phyloP scores from a whole-genome alignment of 2,888 invertebrate genomes.

The Eremobia ochroleuca region DNA sequence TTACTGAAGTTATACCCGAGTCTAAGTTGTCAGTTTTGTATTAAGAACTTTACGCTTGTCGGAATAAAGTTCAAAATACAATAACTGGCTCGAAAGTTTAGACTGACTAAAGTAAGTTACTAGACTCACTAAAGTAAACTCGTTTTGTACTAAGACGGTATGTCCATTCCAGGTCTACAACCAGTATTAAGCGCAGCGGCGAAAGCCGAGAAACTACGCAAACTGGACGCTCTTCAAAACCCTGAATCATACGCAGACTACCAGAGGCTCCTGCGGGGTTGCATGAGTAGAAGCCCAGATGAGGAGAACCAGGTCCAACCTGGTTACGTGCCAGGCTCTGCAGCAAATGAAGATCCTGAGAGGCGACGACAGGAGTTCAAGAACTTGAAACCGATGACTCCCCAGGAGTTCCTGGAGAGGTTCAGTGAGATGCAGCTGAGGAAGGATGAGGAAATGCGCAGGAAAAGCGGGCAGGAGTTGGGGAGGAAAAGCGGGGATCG shows the following conservation, averaged over 20 bases:
- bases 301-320: constrained; percentile 38
- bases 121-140: background rate
- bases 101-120: background rate
- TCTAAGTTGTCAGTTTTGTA: background rate
- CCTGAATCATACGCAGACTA: constrained; percentile 71
- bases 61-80: background rate
- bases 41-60: too few species aligned
- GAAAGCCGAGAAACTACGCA: constrained; percentile 89
- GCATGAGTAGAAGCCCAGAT: constrained; percentile 66
- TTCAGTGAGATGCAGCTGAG: constrained; percentile 78
- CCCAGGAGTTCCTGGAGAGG: constrained; percentile 80
- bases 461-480: constrained; percentile 52
- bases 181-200: constrained; percentile 82
- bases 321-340: constrained; percentile 38
- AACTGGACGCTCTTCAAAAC: constrained; percentile 83
- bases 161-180: constrained; percentile 80
- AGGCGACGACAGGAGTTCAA: constrained; percentile 66
- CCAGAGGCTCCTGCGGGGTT: constrained; percentile 69
- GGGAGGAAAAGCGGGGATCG: constrained; percentile 72
- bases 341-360: constrained; percentile 36
- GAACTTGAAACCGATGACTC: constrained; percentile 83
- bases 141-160: background rate
- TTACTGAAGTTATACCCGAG: background rate
- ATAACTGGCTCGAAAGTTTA: background rate
- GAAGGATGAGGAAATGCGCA: constrained; percentile 59